These are phyloP conservation scores for Hydrochoerus hydrochaeris DNA, from an alignment of 2,113 vertebrate genomes.

Conservation along the genomic window DNA sequence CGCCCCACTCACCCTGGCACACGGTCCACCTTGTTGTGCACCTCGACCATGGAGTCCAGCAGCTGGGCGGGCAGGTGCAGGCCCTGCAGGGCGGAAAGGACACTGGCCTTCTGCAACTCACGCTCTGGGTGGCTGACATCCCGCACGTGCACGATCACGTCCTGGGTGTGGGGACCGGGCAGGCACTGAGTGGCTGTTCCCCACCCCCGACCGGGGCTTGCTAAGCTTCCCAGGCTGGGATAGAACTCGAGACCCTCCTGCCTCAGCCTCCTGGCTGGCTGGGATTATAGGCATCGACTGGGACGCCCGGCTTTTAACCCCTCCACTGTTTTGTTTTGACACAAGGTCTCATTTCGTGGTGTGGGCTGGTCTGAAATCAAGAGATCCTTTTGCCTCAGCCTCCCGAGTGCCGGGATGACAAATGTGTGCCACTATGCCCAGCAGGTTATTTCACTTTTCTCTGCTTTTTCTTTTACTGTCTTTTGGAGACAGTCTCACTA, in stretches of 20 bases:
- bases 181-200: too few relatives aligned
- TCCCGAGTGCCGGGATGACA: too few relatives aligned
- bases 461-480: too few relatives aligned
- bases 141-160: slow-evolving; percentile 94
- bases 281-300: neutral
- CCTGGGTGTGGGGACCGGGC: slow-evolving; percentile 82
- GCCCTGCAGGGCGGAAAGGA: slow-evolving; percentile 90
- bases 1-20: slow-evolving; percentile 88
- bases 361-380: too few relatives aligned
- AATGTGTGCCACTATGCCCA: too few relatives aligned
- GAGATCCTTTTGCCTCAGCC: too few relatives aligned
- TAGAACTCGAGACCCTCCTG: neutral
- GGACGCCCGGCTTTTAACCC: neutral
- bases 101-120: slow-evolving; percentile 91
- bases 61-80: slow-evolving; percentile 89
- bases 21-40: slow-evolving; percentile 97
- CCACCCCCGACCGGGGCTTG: neutral
- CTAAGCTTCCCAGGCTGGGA: neutral
- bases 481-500: neutral
- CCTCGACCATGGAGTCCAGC: slow-evolving; percentile 91
- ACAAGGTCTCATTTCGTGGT: too few relatives aligned
- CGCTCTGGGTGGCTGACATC: slow-evolving; percentile 95
- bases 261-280: neutral
- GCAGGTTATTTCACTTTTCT: too few relatives aligned
- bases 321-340: neutral